Base-by-base conservation (phyloP, 2,888 invertebrate species). In the Beris chalybata region DNA sequence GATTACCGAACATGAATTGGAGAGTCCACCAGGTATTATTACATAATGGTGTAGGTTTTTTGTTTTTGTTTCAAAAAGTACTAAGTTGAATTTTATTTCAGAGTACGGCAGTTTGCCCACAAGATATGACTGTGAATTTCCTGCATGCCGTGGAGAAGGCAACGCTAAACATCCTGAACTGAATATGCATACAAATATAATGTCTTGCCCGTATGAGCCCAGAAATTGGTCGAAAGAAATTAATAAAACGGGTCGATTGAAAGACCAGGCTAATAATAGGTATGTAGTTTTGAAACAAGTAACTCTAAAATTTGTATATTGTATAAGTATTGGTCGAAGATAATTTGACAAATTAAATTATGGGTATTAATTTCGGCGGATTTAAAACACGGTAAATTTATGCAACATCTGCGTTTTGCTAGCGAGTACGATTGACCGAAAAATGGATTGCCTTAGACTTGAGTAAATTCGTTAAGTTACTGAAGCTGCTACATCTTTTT, bases 121-220 rank as follows among this genome's bases (percentile, higher is more conserved):
- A 57, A 79, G 81, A 54, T 84, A 89, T 44, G 86, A 88, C 72
- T 96, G 96, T 79, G 90, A 91, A 5, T 91, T 91, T 50, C 86
- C 87, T 47, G 95, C 95, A 0, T 97, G 97, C 78, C 87, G 90
- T 70, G 96, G 96, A 12, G 86, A 91, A 73, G 96, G 97, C n/a
- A 93, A 96, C 76, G 86, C 88, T 56, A 89, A 87, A 75, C 92
- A 92, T 61, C 87, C 91, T 15, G 88, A 89, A 76, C 88, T 87
- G 77, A 85, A 88, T 69, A 87, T 86, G 59, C 94, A 94, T 81
- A 84, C 85, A 64, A 85, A 85, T 22, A 85, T 87, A n/a, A 85
- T 87, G 58, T 85, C 88, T 65, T 93, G 93, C 77, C 93, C 93
- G 0, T 93, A 93, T 82, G 83, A 84, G 15, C 70, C 73, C 1